phyloP scores from a whole-genome alignment of 2,888 invertebrate species.

The Tridacna gigas region DNA sequence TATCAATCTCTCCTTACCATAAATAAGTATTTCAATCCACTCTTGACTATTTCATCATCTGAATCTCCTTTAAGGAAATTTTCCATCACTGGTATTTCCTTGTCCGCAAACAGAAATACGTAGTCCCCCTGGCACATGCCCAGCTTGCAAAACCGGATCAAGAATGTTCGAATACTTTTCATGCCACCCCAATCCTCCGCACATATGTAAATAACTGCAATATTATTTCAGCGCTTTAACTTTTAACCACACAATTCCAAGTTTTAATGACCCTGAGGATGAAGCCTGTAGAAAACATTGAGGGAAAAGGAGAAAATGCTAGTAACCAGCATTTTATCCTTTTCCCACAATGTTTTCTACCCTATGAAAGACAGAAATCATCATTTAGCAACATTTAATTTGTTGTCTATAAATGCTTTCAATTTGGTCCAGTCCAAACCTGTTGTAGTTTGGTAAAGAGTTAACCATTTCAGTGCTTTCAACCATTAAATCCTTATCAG shows the following conservation, averaged over 20 bases:
- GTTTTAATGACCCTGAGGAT: neutral
- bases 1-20: neutral
- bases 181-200: neutral
- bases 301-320: too few species aligned
- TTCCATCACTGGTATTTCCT: neutral
- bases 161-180: neutral
- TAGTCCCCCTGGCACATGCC: slow-evolving; percentile 6
- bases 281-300: neutral
- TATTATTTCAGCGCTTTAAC: neutral
- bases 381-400: too few species aligned
- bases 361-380: too few species aligned
- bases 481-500: too few species aligned
- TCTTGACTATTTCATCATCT: neutral
- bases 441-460: too few species aligned
- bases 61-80: neutral
- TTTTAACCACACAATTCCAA: neutral
- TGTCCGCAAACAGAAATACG: neutral
- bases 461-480: too few species aligned
- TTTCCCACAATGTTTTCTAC: too few species aligned
- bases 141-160: neutral
- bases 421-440: too few species aligned
- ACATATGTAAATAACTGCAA: neutral
- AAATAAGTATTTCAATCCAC: neutral
- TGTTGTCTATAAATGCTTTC: too few species aligned
- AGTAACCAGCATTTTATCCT: too few species aligned